These are phyloP conservation scores for Scaptodrosophila latifasciaeformis DNA, from an alignment of 2,888 invertebrate species.

Conservation along the genomic window DNA sequence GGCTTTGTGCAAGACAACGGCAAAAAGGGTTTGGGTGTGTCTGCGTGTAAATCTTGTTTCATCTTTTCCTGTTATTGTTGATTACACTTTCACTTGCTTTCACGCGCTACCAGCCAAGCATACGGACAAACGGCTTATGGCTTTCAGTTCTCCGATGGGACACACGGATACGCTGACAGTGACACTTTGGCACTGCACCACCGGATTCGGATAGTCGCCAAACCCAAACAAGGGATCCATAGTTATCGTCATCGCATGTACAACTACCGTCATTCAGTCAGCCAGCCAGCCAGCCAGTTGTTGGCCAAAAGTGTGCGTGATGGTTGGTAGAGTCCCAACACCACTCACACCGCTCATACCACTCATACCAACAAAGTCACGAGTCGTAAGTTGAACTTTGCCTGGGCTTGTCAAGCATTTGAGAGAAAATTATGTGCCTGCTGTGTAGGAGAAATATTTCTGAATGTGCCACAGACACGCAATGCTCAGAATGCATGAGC, in stretches of 20 bases:
- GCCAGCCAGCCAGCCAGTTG: no score
- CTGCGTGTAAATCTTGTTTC: background rate
- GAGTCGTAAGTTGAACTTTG: no score
- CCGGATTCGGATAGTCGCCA: background rate
- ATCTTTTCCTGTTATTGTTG: conserved; percentile 43
- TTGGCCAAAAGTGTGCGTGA: no score
- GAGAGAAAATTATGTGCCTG: conserved; percentile 57
- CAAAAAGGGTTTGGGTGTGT: no score
- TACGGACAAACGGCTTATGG: background rate
- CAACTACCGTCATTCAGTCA: conserved; percentile 17
- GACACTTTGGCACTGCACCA: background rate
- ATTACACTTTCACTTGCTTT: conserved; percentile 45
- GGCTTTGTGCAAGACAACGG: no score
- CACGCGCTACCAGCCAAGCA: conserved; percentile 40
- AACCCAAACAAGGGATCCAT: no score
- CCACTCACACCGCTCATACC: no score
- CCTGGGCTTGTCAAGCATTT: conserved; percentile 13
- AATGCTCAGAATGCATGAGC: conserved; percentile 18
- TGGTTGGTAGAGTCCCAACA: no score
- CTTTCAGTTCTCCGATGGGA: background rate
- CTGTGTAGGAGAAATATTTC: conserved; percentile 26
- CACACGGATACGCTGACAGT: background rate
- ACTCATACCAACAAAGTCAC: no score
- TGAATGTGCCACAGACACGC: conserved; percentile 31
- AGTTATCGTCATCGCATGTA: conserved; percentile 16